phyloP scores from a whole-genome alignment of 1,140 invertebrate genomes.

The Brachionus asplanchnoidis region DNA sequence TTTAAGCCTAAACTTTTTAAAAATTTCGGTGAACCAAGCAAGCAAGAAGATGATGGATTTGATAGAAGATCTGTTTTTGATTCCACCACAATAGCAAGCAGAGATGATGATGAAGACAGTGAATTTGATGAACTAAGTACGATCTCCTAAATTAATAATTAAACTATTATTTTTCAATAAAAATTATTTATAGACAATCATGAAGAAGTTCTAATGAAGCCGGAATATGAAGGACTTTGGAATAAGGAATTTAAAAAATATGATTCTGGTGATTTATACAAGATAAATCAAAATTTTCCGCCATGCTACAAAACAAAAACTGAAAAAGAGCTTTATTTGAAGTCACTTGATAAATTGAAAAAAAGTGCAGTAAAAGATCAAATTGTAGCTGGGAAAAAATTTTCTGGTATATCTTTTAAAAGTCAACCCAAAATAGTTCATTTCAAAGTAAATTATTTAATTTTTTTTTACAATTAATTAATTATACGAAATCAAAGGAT shows the following conservation, averaged over 20 bases:
- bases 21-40: not conserved
- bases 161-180: not conserved
- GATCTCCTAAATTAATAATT: not conserved
- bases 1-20: conserved; percentile 2
- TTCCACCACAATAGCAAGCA: conserved; percentile 43
- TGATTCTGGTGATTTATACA: conserved; percentile 48
- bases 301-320: conserved; percentile 54
- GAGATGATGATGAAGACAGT: conserved; percentile 26
- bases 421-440: conserved; percentile 56
- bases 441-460: conserved; percentile 51
- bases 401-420: conserved; percentile 54
- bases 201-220: conserved; percentile 49
- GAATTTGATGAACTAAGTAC: conserved; percentile 30
- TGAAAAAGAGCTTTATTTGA: conserved; percentile 52
- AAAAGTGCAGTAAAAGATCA: conserved; percentile 53
- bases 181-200: not conserved
- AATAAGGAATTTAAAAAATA: conserved; percentile 51
- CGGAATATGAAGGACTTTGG: conserved; percentile 57
- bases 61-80: conserved; percentile 37
- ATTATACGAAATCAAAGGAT: conserved; percentile 48
- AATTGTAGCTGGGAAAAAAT: conserved; percentile 52
- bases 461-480: not conserved
- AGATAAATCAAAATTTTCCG: conserved; percentile 45
- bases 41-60: not conserved
- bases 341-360: conserved; percentile 50